Evolutionary conservation across 1,140 invertebrate genomes (phyloP), one percentile per base, ranked within the genome.

Genomic region (Diabrotica virgifera): DNA sequence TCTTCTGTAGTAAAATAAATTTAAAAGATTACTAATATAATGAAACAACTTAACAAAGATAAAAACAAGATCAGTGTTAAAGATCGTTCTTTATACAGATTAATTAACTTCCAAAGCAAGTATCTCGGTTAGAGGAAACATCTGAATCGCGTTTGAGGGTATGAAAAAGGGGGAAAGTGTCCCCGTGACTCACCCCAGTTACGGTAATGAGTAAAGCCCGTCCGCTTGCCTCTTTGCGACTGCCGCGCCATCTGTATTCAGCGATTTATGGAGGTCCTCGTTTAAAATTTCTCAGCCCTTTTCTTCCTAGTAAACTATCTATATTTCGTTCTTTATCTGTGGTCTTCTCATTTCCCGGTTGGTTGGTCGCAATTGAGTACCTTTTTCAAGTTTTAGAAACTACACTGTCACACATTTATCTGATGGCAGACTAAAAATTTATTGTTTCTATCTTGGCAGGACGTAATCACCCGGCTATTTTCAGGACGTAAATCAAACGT

Each of bases 341-440:
- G 72, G 67, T 72, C 68, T 69, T 70, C 74, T 76, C 74, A 77
- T 77, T 77, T 77, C 74, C 75, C 73, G 74, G 70, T 73, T 73
- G 74, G 74, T 73, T 73, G 76, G 72, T 65, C 69, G 70, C 76
- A 70, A 74, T 76, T 69, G 71, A 75, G 73, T 74, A 74, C 69
- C 72, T 76, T 76, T 24, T 76, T 75, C 73, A 75, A 76, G 71
- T 75, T 74, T 73, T 70, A 67, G 73, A 73, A 77, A 77, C 74
- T 75, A 77, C 72, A 73, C 70, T 76, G 74, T 76, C 75, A 74
- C 64, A 72, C 64, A 72, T 72, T 73, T 74, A 76, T 76, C 75
- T 72, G 75, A 76, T 76, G 67, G 66, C 67, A 59, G 65, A 67
- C 54, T 68, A 66, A 70, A 71, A 71, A 75, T 75, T 74, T 75